Evolutionary conservation across 2,888 invertebrate species (phyloP).

Genomic region (Mimumesa dahlbomi): DNA sequence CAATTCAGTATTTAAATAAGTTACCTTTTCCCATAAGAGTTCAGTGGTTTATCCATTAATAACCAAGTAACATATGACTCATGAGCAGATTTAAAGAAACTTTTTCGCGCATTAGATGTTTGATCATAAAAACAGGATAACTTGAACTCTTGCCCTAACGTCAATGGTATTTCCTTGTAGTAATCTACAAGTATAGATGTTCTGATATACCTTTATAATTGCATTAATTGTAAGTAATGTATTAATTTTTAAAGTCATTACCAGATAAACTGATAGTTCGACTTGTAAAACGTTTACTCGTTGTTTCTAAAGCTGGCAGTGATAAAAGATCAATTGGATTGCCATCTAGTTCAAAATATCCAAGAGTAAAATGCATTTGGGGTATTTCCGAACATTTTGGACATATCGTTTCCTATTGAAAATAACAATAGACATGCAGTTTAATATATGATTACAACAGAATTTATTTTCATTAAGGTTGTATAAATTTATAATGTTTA

Average conservation of each 20-base stretch:
- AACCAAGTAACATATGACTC: conserved; percentile 39
- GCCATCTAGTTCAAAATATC: conserved; percentile 44
- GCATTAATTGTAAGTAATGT: neutral
- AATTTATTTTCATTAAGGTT: neutral
- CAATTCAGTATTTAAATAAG: neutral
- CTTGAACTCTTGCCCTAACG: conserved; percentile 46
- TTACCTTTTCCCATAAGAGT: conserved; percentile 22
- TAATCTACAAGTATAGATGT: conserved; percentile 29
- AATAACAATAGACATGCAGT: neutral
- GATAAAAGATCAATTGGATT: conserved; percentile 46
- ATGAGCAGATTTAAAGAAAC: conserved; percentile 6
- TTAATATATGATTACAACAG: neutral
- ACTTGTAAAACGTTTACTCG: conserved; percentile 47
- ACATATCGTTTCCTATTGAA: conserved; percentile 40
- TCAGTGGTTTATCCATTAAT: conserved; percentile 39
- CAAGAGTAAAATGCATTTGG: conserved; percentile 49
- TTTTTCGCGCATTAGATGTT: conserved; percentile 16
- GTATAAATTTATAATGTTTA: conserved; percentile 2
- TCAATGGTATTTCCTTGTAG: conserved; percentile 45
- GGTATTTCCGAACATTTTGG: conserved; percentile 35
- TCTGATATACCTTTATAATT: neutral
- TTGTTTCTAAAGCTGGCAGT: conserved; percentile 42
- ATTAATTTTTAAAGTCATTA: conserved; percentile 10
- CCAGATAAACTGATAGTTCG: conserved; percentile 53
- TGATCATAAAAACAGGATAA: conserved; percentile 52